These are phyloP conservation scores for Leiothrix lutea DNA, from an alignment of 2,113 vertebrate genomes.

Conservation along the genomic window DNA sequence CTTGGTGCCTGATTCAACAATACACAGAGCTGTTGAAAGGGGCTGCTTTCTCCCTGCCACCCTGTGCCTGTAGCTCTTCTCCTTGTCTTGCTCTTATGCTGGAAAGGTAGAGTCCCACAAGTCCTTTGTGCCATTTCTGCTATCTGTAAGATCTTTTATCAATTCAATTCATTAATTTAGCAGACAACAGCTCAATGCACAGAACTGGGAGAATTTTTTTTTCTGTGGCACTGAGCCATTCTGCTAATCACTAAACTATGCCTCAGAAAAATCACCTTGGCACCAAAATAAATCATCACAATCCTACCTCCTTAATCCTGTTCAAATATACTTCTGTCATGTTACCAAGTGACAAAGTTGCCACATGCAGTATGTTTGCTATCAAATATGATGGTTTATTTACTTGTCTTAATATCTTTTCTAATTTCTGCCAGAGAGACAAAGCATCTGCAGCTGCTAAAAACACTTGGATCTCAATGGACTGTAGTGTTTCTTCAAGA, in stretches of 20 bases:
- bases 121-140: neutral
- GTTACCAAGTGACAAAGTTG: neutral
- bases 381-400: neutral
- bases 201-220: accelerated
- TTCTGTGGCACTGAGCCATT: neutral
- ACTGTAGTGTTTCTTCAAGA: neutral
- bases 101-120: neutral
- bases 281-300: neutral
- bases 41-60: neutral
- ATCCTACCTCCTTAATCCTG: neutral
- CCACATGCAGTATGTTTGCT: neutral
- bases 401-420: neutral
- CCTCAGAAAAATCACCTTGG: neutral
- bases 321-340: neutral
- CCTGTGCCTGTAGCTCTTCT: neutral
- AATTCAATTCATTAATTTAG: neutral
- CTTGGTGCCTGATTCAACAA: neutral
- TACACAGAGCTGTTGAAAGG: neutral
- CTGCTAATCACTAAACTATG: neutral
- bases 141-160: neutral
- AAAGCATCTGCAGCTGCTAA: neutral
- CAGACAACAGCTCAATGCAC: neutral
- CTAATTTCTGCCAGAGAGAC: neutral
- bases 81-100: neutral
- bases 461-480: neutral